Conservation (phyloP, 2,888 invertebrate species). For the Diaphora mendica region DNA sequence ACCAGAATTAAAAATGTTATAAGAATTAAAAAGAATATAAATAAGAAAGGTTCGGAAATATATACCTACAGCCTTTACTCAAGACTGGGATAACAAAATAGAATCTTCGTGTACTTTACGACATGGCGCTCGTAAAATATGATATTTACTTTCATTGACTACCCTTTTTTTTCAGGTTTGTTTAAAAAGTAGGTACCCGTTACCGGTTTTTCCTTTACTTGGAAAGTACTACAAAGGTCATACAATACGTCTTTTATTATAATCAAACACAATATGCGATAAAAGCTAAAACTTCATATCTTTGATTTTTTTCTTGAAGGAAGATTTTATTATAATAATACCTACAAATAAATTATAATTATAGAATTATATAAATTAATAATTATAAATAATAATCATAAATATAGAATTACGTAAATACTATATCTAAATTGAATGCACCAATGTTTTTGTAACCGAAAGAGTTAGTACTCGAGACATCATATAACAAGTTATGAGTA, state of each 20-base stretch:
- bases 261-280: background rate
- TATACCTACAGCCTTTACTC: slow-evolving; percentile 39
- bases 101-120: slow-evolving; percentile 35
- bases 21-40: slow-evolving; percentile 51
- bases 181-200: background rate
- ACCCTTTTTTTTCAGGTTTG: slow-evolving; percentile 12
- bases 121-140: slow-evolving; percentile 44
- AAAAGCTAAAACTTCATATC: background rate
- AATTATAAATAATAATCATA: too few relatives aligned
- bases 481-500: too few relatives aligned
- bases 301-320: too few relatives aligned
- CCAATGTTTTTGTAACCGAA: too few relatives aligned
- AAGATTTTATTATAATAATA: too few relatives aligned
- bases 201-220: background rate
- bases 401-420: too few relatives aligned
- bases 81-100: slow-evolving; percentile 50
- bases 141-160: slow-evolving; percentile 43
- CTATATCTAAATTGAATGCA: too few relatives aligned
- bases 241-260: background rate
- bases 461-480: too few relatives aligned
- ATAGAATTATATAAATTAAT: too few relatives aligned
- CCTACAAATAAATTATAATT: too few relatives aligned
- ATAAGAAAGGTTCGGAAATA: slow-evolving; percentile 48
- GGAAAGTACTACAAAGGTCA: background rate
- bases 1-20: too few relatives aligned